Percentiles rank a stretch among this genome's conserved stretches.
Conservation (phyloP, 2,888 invertebrate genomes). For the Apodemia zela region DNA sequence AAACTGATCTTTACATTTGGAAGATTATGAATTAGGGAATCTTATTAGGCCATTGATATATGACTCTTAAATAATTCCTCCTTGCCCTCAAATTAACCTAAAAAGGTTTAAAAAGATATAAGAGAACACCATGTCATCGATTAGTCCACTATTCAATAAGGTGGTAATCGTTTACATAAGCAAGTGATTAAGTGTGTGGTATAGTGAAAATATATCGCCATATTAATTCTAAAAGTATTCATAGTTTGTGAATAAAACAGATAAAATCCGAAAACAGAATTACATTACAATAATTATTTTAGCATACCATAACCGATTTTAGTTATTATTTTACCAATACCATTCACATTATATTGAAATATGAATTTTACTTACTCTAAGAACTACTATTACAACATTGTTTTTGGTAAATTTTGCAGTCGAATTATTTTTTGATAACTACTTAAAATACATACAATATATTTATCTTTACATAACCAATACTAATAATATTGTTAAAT, state of each 20-base stretch:
- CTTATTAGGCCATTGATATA: too few species aligned
- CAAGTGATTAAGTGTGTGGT: too few species aligned
- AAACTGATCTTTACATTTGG: too few species aligned
- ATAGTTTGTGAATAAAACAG: not conserved
- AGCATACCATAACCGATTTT: conserved; percentile 37
- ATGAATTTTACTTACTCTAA: conserved; percentile 4
- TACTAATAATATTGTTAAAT: not conserved
- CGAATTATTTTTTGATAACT: not conserved
- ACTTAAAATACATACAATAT: conserved; percentile 10
- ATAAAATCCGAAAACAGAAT: conserved; percentile 4
- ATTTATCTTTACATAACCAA: not conserved
- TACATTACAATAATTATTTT: not conserved
- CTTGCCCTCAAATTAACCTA: too few species aligned
- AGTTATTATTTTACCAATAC: conserved; percentile 5
- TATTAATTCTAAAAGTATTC: not conserved
- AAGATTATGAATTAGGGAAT: too few species aligned
- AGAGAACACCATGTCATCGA: too few species aligned
- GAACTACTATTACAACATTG: conserved; percentile 7
- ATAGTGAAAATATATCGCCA: too few species aligned
- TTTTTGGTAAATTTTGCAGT: conserved; percentile 7
- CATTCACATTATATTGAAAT: not conserved
- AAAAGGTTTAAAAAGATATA: too few species aligned
- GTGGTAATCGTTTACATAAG: too few species aligned
- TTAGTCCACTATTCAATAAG: too few species aligned
- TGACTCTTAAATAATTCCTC: too few species aligned